Evolutionary conservation across 2,888 invertebrate species (phyloP), one percentile per base, ranked within the genome.

Genomic region (Colostygia pectinataria): DNA sequence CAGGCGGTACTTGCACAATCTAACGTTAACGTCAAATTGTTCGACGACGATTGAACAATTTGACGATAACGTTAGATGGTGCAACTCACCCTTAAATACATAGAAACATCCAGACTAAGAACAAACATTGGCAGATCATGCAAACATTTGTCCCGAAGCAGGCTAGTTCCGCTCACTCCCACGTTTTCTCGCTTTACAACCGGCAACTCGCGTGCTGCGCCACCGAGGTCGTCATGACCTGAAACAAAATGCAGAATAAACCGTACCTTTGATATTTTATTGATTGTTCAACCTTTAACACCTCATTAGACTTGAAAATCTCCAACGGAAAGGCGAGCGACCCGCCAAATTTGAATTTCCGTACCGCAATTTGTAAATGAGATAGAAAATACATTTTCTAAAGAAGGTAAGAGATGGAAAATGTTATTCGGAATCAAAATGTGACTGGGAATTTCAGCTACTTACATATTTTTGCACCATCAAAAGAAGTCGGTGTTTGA

Each of bases 401-500:
- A 9, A 25, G 33, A 67, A 13, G 39, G 61, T 74, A 53, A 49
- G 74, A 57, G 80, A 82, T 18, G 39, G 12, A 68, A 67, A 74
- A 73, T 75, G 68, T 75, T 73, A 68, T 73, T 71, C 65, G 49
- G 68, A 79, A 78, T 68, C 80, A 74, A 83, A 87, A 85, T 83
- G 82, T 78, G 79, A 86, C 86, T 81, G 78, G 74, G 74, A 75
- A 84, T 80, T 80, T 80, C 73, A 72, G 88, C 86, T 83, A 85
- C 90, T 89, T 91, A 90, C 90, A 90, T 91, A 90, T 90, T 91
- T 74, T 90, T 80, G 76, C 75, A 67, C 77, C 80, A 77, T 89
- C 87, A 88, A 90, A 90, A 88, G 89, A 81, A 88, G 77, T 82
- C 77, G 78, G 69, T 75, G 72, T 77, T 68, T 78, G 73, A 70